These are phyloP conservation scores for Bombus soroeensis DNA, from an alignment of 1,140 invertebrate species.

Conservation along the genomic window DNA sequence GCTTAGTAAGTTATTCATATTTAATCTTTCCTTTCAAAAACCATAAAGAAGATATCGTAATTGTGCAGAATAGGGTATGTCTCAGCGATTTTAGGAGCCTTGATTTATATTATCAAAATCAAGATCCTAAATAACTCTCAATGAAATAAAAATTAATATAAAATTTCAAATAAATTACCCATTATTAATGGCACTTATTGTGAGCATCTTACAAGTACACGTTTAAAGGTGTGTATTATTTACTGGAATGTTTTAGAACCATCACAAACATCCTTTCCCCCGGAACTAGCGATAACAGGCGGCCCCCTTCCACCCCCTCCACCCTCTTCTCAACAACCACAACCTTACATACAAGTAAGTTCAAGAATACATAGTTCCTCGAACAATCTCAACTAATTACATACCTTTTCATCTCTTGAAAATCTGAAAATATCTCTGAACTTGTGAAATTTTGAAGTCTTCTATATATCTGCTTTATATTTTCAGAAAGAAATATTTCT, in stretches of 20 bases:
- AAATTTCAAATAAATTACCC: too few relatives aligned
- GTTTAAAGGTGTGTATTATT: too few relatives aligned
- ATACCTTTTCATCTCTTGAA: too few relatives aligned
- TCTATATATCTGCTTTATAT: background rate
- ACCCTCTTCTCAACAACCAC: conserved; percentile 77
- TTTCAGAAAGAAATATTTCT: background rate
- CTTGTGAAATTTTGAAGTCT: background rate
- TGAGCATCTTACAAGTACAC: too few relatives aligned
- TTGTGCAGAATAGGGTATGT: too few relatives aligned
- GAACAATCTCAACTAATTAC: background rate
- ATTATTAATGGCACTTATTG: too few relatives aligned
- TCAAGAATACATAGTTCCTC: background rate
- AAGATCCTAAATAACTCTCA: too few relatives aligned
- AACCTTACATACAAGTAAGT: conserved; percentile 79
- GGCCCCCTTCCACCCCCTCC: conserved; percentile 77
- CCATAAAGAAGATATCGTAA: too few relatives aligned
- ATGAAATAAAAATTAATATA: too few relatives aligned
- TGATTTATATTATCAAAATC: too few relatives aligned
- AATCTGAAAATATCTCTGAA: too few relatives aligned
- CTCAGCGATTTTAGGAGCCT: too few relatives aligned
- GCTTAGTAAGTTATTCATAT: conserved; percentile 85
- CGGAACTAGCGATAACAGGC: conserved; percentile 85
- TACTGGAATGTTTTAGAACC: conserved; percentile 83
- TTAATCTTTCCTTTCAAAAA: background rate
- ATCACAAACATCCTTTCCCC: conserved; percentile 88